phyloP scores from a whole-genome alignment of 2,113 vertebrate species.

The Callithrix jacchus region DNA sequence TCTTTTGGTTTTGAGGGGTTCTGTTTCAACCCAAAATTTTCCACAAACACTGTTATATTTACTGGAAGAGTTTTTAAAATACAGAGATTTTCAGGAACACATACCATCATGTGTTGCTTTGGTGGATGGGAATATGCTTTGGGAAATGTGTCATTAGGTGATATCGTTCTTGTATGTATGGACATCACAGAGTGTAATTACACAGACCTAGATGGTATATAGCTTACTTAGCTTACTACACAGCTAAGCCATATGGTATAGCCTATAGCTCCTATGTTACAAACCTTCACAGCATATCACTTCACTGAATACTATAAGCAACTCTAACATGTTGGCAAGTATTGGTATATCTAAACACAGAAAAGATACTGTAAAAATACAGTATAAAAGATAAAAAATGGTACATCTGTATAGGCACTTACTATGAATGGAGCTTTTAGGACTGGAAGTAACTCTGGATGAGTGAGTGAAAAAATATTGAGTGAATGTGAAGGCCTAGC shows the following conservation, averaged over 20 bases:
- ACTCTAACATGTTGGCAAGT: neutral
- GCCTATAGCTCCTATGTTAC: neutral
- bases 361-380: neutral
- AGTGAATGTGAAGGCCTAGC: neutral
- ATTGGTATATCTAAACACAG: neutral
- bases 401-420: neutral
- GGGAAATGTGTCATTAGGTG: neutral
- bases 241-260: neutral
- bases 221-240: neutral
- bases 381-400: neutral
- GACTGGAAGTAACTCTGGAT: neutral
- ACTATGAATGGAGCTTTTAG: neutral
- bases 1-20: neutral
- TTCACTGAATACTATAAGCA: neutral
- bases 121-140: neutral
- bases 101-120: neutral
- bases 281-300: neutral
- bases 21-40: neutral
- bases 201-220: neutral
- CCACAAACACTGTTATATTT: neutral
- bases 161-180: neutral
- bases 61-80: neutral
- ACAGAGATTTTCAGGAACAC: neutral
- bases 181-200: neutral
- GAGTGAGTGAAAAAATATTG: neutral